These are phyloP conservation scores for Cladopsammia gracilis DNA, from an alignment of 64 coral and sea anemone species.

Conservation along the genomic window DNA sequence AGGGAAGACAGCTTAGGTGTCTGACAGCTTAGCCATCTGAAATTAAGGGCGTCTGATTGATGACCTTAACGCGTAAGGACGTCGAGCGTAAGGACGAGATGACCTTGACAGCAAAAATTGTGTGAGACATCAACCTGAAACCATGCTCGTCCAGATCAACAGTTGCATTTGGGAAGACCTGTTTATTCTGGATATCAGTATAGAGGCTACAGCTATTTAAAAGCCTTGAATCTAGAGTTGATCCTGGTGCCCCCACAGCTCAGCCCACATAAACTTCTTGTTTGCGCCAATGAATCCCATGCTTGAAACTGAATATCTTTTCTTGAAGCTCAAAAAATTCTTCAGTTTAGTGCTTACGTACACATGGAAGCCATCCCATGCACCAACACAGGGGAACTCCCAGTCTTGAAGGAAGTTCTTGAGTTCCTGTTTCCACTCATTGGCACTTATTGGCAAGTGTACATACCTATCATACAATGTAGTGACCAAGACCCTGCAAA, in stretches of 20 bases:
- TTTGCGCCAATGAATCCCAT: slow-evolving; percentile 49
- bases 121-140: too few species aligned
- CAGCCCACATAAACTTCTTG: slow-evolving; percentile 62
- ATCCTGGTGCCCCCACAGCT: slow-evolving; percentile 49
- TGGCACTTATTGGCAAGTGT: slow-evolving; percentile 34
- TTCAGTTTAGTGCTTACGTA: too few species aligned
- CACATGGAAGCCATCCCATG: too few species aligned
- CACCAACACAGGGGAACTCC: slow-evolving; percentile 40
- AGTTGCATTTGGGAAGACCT: slow-evolving; percentile 8
- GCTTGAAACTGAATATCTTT: slow-evolving; percentile 25
- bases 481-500: slow-evolving; percentile 42
- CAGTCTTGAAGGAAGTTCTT: too few species aligned
- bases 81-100: too few species aligned
- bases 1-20: too few species aligned
- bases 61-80: too few species aligned
- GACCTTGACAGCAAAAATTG: too few species aligned
- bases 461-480: slow-evolving; percentile 58
- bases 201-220: slow-evolving; percentile 26
- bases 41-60: too few species aligned
- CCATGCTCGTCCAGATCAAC: slow-evolving; percentile 21
- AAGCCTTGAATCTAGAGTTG: slow-evolving; percentile 63
- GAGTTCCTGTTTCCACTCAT: slow-evolving; percentile 30
- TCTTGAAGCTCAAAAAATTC: too few species aligned
- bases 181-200: slow-evolving; percentile 29
- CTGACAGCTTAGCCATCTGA: too few species aligned